Evolutionary conservation across 2,113 vertebrate genomes (phyloP), one percentile per base, ranked within the genome.

Genomic region (Merops nubicus): DNA sequence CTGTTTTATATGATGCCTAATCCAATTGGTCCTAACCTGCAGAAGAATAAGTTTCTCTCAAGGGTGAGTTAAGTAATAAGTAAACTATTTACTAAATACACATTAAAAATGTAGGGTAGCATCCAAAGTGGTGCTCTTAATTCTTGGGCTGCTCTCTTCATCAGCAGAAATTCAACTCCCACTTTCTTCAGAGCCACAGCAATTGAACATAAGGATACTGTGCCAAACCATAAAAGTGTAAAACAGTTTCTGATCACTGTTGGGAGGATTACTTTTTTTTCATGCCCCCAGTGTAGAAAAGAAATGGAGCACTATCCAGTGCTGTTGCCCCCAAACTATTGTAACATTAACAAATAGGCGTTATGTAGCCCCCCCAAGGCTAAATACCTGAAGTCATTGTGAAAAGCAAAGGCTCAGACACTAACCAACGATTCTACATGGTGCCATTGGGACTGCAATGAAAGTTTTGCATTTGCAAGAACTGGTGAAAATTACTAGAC

Each of bases 301-400:
- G 50, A 91, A 77, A 62, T 18, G 5, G 13, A 86, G 29, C 13
- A n/a, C n/a, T n/a, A n/a, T n/a, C n/a, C n/a, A n/a, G n/a, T n/a
- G n/a, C n/a, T n/a, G n/a, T 54, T 54, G 45, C 22, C 13, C 42
- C 15, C 51, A 21, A 56, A 42, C 23, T 64, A 48, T 34, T 56
- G 15, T 56, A 78, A 89, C n/a, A n/a, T n/a, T n/a, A n/a, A 75
- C 0, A 0, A 60, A 60, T 0, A 42, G 45, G 10, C 11, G 15
- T 31, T 31, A 62, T 9, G 34, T 48, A 62, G 36, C 11, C 33
- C 56, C 25, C 11, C 47, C 81, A 64, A 34, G 28, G 40, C 53
- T 36, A 48, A 85, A 89, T 53, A 60, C 2, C 22, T 38, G 36
- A 65, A 89, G 47, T 31, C 45, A 47, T 42, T 40, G 22, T 34